phyloP scores from a whole-genome alignment of 2,888 invertebrate genomes.

The Drosophila tripunctata region DNA sequence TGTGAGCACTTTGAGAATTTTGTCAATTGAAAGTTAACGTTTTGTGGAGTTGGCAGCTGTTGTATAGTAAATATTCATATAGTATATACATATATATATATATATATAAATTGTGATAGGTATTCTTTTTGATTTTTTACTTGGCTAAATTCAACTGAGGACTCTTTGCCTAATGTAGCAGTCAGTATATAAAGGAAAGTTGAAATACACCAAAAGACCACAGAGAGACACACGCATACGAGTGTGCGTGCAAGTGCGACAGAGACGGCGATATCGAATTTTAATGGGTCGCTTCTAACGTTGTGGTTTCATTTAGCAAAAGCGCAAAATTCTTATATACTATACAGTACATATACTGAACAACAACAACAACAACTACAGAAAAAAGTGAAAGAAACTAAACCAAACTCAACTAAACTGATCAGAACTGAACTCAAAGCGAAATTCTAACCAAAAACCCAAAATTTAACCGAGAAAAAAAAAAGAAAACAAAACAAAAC shows the following conservation, averaged over 20 bases:
- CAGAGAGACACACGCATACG: constrained; percentile 13
- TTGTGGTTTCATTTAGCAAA: constrained; percentile 58
- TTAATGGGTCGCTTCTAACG: constrained; percentile 24
- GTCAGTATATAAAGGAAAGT: constrained; percentile 17
- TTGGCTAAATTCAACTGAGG: constrained; percentile 55
- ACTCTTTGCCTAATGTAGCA: constrained; percentile 36
- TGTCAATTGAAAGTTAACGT: constrained; percentile 19
- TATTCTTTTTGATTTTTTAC: constrained; percentile 22
- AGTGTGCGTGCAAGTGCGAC: not conserved
- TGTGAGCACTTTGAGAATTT: not conserved
- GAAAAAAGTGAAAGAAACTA: constrained; percentile 19
- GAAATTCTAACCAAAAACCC: constrained; percentile 2
- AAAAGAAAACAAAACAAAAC: constrained; percentile 12
- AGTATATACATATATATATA: constrained; percentile 3
- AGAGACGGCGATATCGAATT: not conserved
- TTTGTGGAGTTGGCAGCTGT: not conserved
- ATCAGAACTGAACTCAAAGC: constrained; percentile 40
- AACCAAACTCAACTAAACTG: constrained; percentile 4
- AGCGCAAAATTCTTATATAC: constrained; percentile 51
- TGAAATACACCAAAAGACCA: constrained; percentile 13
- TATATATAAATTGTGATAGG: not conserved
- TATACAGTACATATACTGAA: not conserved
- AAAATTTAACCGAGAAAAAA: not conserved
- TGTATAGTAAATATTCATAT: not conserved
- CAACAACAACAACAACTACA: not conserved